Conservation (phyloP, 2,113 vertebrate species). For the Numida meleagris region DNA sequence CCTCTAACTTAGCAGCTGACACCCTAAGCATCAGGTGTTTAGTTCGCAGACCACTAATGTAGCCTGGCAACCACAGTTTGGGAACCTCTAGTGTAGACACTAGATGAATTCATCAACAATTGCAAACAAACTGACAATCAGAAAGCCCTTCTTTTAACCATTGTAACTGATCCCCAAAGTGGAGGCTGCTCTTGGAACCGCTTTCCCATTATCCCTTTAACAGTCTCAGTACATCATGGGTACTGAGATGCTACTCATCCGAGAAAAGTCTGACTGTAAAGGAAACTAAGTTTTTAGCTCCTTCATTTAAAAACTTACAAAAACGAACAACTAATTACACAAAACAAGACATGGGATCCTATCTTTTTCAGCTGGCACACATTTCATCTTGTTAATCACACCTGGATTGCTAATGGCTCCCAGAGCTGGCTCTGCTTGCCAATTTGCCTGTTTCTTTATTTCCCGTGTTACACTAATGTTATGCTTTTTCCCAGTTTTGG, state of each 20-base stretch:
- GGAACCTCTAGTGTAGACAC: not conserved
- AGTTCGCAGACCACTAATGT: not conserved
- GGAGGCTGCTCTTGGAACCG: not conserved
- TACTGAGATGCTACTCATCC: not conserved
- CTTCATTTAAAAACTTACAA: not conserved
- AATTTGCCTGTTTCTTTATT: not conserved
- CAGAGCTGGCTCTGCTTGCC: not conserved
- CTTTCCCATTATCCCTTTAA: not conserved
- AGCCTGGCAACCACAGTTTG: not conserved
- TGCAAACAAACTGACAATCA: not conserved
- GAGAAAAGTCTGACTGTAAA: not conserved
- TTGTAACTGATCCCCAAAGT: not conserved
- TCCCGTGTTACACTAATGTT: not conserved
- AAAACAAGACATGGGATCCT: not conserved
- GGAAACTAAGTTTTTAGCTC: not conserved
- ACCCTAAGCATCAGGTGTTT: not conserved
- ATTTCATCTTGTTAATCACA: not conserved
- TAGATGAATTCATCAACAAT: not conserved
- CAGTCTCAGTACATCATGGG: rapidly evolving
- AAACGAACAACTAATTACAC: not conserved
- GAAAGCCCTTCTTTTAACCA: not conserved
- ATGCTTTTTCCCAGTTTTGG: not conserved
- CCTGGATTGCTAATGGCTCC: not conserved
- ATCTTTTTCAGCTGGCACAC: not conserved
- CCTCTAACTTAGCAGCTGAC: not conserved